These are phyloP conservation scores for Caerostris extrusa DNA, from an alignment of 1,140 invertebrate genomes.

Conservation along the genomic window DNA sequence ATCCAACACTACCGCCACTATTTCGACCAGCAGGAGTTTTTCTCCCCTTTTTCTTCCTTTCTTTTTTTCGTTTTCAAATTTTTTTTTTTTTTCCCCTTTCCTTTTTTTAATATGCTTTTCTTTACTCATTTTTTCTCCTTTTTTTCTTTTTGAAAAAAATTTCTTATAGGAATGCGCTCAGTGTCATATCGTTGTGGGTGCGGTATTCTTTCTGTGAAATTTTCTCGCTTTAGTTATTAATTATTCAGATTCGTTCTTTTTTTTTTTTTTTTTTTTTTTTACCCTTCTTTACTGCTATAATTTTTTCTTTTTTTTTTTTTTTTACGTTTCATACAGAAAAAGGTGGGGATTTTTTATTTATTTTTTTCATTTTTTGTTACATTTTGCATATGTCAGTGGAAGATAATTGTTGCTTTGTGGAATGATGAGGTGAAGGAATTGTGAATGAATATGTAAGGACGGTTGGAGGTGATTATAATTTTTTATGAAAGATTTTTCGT, in stretches of 20 bases:
- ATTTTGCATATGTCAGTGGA: background rate
- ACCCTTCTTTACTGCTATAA: background rate
- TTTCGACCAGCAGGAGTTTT: slow-evolving; percentile 33
- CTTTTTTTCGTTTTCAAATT: background rate
- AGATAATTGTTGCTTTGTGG: slow-evolving; percentile 51
- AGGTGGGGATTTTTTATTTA: no score
- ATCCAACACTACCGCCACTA: slow-evolving; percentile 50
- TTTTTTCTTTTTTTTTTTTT: background rate
- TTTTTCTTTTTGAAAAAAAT: background rate
- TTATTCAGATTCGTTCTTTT: slow-evolving; percentile 55
- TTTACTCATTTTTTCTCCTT: no score
- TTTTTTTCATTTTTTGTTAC: no score
- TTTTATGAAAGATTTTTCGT: no score
- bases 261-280: slow-evolving; percentile 16
- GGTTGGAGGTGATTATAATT: background rate
- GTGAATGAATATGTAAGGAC: background rate
- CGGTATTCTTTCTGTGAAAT: slow-evolving; percentile 21
- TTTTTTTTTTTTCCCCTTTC: background rate
- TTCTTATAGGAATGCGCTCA: slow-evolving; percentile 28
- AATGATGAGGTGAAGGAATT: background rate
- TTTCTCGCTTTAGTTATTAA: slow-evolving; percentile 54
- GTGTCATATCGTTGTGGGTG: slow-evolving; percentile 58
- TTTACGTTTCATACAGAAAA: background rate
- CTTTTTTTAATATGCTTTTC: slow-evolving; percentile 28
- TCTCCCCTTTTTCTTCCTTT: background rate